A percentile compares a stretch with the other conserved stretches of the same genome.
phyloP scores from a whole-genome alignment of 64 coral and sea anemone genomes.

The Montipora capricornis region DNA sequence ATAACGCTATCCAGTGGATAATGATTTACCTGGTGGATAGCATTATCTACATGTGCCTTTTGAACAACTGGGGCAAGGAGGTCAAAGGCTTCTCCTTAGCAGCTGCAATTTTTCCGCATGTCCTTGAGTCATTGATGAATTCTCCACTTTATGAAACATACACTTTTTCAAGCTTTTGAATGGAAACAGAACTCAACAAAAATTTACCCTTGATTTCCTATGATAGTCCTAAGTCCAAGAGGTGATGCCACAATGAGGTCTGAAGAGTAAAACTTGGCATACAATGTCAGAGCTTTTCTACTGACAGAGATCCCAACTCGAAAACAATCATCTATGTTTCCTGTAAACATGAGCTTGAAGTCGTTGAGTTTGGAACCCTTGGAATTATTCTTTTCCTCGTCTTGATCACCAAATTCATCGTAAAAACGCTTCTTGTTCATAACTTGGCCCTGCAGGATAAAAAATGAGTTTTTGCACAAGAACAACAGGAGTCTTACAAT shows the following conservation, averaged over 20 bases:
- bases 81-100: too few relatives aligned
- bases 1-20: too few relatives aligned
- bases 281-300: slow-evolving; percentile 81
- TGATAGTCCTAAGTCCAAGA: slow-evolving; percentile 86
- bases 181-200: background rate
- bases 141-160: too few relatives aligned
- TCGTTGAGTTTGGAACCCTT: slow-evolving; percentile 66
- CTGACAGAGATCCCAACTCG: slow-evolving; percentile 82
- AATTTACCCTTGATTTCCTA: slow-evolving; percentile 81
- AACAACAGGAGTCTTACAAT: too few relatives aligned
- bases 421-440: slow-evolving; percentile 96
- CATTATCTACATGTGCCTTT: too few relatives aligned
- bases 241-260: slow-evolving; percentile 94
- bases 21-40: too few relatives aligned
- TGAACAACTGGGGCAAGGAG: too few relatives aligned
- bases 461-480: background rate
- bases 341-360: slow-evolving; percentile 93
- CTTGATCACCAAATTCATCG: slow-evolving; percentile 75
- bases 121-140: too few relatives aligned
- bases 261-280: slow-evolving; percentile 89
- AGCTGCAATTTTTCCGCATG: too few relatives aligned
- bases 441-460: slow-evolving; percentile 80
- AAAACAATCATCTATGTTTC: slow-evolving; percentile 98
- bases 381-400: slow-evolving; percentile 1
- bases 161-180: background rate